phyloP scores from a whole-genome alignment of 2,888 invertebrate species.

The Ceriagrion tenellum region DNA sequence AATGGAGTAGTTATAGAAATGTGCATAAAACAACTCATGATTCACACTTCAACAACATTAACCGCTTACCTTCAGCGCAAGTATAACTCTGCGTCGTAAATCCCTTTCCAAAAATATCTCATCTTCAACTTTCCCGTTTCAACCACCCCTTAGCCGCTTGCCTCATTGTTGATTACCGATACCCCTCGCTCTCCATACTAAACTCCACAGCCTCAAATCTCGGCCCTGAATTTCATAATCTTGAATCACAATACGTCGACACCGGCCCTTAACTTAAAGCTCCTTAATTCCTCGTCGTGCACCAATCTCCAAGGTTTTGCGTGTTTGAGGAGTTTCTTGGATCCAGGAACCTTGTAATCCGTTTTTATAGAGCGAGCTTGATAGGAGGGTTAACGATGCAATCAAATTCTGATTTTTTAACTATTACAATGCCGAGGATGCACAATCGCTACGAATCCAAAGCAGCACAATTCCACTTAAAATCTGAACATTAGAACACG shows the following conservation, averaged over 20 bases:
- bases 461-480: too few relatives aligned
- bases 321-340: background rate
- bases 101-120: background rate
- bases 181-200: background rate
- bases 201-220: background rate
- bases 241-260: conserved; percentile 4
- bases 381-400: too few relatives aligned
- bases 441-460: too few relatives aligned
- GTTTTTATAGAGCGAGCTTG: background rate
- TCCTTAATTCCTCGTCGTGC: background rate
- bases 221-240: background rate
- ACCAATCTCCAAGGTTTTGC: background rate
- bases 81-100: background rate
- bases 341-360: background rate
- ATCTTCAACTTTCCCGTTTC: background rate
- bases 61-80: background rate
- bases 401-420: too few relatives aligned
- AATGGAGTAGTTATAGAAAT: too few relatives aligned
- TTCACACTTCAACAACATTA: too few relatives aligned
- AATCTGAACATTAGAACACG: too few relatives aligned
- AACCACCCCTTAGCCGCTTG: background rate
- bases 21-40: too few relatives aligned
- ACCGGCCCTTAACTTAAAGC: background rate
- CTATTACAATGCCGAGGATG: too few relatives aligned
- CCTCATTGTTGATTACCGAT: background rate